Evolutionary conservation across 2,888 invertebrate genomes (phyloP), one percentile per base, ranked within the genome.

Genomic region (Scrobipalpa atriplicella): DNA sequence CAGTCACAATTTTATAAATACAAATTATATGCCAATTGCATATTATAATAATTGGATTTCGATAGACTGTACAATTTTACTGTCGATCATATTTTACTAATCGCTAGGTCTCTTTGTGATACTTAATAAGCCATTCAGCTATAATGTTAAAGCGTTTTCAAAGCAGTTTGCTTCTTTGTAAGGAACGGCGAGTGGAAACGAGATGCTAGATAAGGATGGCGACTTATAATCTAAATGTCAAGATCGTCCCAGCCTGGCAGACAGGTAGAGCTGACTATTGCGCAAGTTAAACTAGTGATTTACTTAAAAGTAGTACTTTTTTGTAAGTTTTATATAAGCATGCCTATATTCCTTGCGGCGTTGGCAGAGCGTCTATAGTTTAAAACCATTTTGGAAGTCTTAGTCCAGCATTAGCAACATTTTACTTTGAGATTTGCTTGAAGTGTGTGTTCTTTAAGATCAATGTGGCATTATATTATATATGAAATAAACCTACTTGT

Each of bases 171-270:
- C 54, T 21, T 29, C 51, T 47, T 65, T 65, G 56, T 58, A 65
- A 13, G 54, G 56, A 18, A 29, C 29, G 10, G 47, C 43, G 47
- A 18, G 51, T 36, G 18, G n/a, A 29, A 43, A 75, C 71, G 72
- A 75, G 72, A 73, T 74, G 72, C 71, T 70, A 70, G 72, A 72
- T 73, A 73, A 71, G 68, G 65, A 69, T 56, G 70, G 67, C 69
- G 71, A 70, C 73, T 43, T 29, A 61, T 61, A 71, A 72, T 70
- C 67, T 71, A 79, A 82, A 80, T 80, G 81, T 80, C 80, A 81
- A 81, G 80, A 81, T 71, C 80, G 75, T 21, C 54, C 13, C 21
- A 56, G 54, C 21, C 29, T 29, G 29, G 29, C 29, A 29, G 29
- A 2, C n/a, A 5, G 47, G n/a, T n/a, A 47, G n/a, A 13, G 47